phyloP scores from a whole-genome alignment of 2,113 vertebrate species.

The Xerus inauris region DNA sequence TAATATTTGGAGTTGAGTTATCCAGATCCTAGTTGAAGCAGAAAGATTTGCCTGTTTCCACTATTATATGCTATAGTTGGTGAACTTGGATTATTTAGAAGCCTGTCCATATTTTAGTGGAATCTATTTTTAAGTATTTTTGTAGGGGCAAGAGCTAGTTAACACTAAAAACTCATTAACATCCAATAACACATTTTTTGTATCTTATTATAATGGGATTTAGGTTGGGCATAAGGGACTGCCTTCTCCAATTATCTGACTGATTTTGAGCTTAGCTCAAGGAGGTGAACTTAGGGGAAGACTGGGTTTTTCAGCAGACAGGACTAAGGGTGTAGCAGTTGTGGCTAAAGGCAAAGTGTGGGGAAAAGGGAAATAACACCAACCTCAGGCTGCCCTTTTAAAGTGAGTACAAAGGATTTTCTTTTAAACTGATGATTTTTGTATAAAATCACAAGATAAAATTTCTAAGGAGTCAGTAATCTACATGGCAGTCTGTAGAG shows the following conservation, averaged over 20 bases:
- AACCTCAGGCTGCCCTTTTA: background rate
- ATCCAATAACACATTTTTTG: background rate
- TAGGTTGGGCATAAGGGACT: background rate
- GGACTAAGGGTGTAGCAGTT: background rate
- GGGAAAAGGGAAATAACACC: background rate
- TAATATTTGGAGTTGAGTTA: conserved; percentile 31
- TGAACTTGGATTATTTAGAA: background rate
- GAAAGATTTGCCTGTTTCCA: background rate
- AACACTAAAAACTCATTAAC: background rate
- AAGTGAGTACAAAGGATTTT: conserved; percentile 39
- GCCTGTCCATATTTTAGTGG: background rate
- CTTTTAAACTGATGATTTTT: background rate
- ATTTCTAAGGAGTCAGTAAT: conserved; percentile 42
- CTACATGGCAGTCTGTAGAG: background rate
- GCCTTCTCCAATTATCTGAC: background rate
- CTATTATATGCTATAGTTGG: background rate
- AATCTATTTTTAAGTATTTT: background rate
- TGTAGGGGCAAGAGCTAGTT: no score
- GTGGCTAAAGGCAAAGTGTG: background rate
- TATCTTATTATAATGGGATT: background rate
- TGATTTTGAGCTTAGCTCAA: background rate
- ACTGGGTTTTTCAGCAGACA: background rate
- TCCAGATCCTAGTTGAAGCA: background rate
- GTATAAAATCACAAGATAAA: background rate
- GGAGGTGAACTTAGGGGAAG: background rate